Conservation (phyloP, 2,888 invertebrate species). For the Esperia sulphurella region DNA sequence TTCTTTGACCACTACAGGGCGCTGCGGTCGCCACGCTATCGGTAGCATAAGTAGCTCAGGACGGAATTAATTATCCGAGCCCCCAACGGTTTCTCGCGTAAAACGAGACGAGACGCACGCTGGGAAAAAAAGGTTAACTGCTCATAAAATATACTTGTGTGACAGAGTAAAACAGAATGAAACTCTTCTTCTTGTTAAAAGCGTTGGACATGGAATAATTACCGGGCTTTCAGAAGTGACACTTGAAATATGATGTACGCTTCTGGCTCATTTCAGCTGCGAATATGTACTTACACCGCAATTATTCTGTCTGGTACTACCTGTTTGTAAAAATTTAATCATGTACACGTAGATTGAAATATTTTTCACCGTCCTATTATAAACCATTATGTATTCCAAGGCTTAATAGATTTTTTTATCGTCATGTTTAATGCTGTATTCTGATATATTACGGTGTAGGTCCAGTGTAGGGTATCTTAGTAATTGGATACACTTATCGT, state of each 20-base stretch:
- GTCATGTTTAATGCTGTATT: conserved; percentile 12
- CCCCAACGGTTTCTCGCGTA: conserved; percentile 72
- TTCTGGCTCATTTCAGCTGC: not conserved
- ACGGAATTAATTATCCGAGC: conserved; percentile 66
- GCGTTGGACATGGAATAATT: not conserved
- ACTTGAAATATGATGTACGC: too few species aligned
- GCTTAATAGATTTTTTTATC: conserved; percentile 13
- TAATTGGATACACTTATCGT: conserved; percentile 73
- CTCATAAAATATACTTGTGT: conserved; percentile 30
- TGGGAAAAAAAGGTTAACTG: conserved; percentile 63
- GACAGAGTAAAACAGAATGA: conserved; percentile 13
- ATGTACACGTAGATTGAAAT: conserved; percentile 4
- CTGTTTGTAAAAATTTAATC: not conserved
- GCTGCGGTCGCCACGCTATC: conserved; percentile 57
- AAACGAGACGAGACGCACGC: conserved; percentile 58
- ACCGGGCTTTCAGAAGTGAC: not conserved
- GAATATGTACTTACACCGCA: too few species aligned
- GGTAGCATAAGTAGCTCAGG: conserved; percentile 66
- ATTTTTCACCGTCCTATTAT: conserved; percentile 4
- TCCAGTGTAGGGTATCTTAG: conserved; percentile 53
- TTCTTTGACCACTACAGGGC: conserved; percentile 54
- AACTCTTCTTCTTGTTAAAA: conserved; percentile 4
- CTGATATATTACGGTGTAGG: conserved; percentile 26
- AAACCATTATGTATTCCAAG: conserved; percentile 5
- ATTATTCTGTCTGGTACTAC: too few species aligned